Evolutionary conservation across 2,888 invertebrate genomes (phyloP).

Genomic region (Cotesia congregata): DNA sequence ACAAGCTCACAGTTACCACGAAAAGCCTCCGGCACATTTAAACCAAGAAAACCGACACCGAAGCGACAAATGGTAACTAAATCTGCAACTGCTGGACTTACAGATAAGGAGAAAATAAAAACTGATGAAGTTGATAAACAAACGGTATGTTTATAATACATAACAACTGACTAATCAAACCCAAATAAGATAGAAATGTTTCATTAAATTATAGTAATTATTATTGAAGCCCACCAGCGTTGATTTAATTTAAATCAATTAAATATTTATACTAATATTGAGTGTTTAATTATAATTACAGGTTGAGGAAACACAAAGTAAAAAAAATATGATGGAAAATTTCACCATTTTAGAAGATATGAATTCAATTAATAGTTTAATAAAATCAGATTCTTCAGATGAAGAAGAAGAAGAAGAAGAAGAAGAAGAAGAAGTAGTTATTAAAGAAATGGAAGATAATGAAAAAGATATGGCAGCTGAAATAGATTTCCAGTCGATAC

Average conservation of each 20-base stretch:
- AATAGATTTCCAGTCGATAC: constrained; percentile 51
- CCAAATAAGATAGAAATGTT: too few relatives aligned
- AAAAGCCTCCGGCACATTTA: constrained; percentile 66
- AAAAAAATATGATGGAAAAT: constrained; percentile 47
- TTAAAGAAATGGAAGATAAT: not conserved
- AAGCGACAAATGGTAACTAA: constrained; percentile 63
- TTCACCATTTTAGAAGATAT: constrained; percentile 52
- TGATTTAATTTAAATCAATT: not conserved
- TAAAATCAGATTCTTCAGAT: constrained; percentile 51
- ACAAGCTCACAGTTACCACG: constrained; percentile 63
- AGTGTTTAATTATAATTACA: too few relatives aligned
- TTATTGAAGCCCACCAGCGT: too few relatives aligned
- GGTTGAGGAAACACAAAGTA: constrained; percentile 49
- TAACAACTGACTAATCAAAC: constrained; percentile 25
- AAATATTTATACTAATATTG: too few relatives aligned
- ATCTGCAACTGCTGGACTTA: constrained; percentile 51
- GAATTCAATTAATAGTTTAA: constrained; percentile 52
- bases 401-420: constrained; percentile 37
- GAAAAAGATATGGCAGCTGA: constrained; percentile 50
- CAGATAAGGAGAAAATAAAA: constrained; percentile 63
- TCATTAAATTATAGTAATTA: too few relatives aligned
- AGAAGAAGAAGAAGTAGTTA: constrained; percentile 1
- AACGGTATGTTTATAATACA: constrained; percentile 49
- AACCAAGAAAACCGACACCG: constrained; percentile 65
- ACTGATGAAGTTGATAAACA: constrained; percentile 56